Evolutionary conservation across 2,797 vertebrate species (phyloP), one percentile per base, ranked within the genome.

Genomic region (Capromys pilorides): DNA sequence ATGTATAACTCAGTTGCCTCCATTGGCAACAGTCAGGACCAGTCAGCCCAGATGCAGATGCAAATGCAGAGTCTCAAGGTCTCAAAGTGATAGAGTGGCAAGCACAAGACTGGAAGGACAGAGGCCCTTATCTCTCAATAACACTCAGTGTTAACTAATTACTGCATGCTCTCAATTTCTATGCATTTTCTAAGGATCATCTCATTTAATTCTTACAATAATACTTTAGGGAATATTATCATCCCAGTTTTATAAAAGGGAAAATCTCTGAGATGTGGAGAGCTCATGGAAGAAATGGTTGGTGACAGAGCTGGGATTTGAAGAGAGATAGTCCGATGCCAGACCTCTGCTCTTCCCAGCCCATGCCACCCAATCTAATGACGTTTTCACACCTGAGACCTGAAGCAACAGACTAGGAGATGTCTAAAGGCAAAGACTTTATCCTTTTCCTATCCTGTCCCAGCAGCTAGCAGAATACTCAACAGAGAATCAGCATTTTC

Each of bases 301-400:
- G 21, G 45, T 85, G 45, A 83, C 83, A 95, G 61, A 89, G 33
- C 36, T n/a, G 45, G 28, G 66, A 95, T 90, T 86, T 90, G 59
- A 87, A 83, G 1, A 0, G 26, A 77, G 33, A 45, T 9, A 88
- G 61, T 36, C 14, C 0, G 13, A 82, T 64, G 41, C 59, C 49
- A 91, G 16, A 19, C 19, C 75, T 90, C 59, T 39, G 59, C 67
- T 87, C 86, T 81, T 80, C 80, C 36, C 3, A 1, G 4, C 19
- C 62, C 9, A 12, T 5, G 0, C 19, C 45, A 67, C 59, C 54
- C 57, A 78, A 0, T 9, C 36, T 71, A 85, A 6, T 45, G 49
- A 54, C 45, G 75, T 64, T 64, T 45, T n/a, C 86, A 54, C 51
- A 6, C 11, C 19, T 14, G 5, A 33, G 22, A 39, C 41, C 51